Evolutionary conservation across 2,888 invertebrate genomes (phyloP).

Genomic region (Tenthredo notha): DNA sequence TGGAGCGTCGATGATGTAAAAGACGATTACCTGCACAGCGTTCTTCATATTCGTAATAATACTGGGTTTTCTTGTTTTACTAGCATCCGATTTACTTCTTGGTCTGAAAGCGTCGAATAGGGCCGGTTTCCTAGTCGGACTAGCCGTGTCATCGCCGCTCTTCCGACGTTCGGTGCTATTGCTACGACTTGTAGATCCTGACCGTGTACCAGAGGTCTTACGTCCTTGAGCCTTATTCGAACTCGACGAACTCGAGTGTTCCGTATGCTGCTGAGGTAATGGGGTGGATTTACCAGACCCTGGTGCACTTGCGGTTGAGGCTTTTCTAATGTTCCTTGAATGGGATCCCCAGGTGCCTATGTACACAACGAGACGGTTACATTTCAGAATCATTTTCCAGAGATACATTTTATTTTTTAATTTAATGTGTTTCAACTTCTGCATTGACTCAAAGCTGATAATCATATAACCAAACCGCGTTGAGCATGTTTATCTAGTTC

Average conservation of each 20-base stretch:
- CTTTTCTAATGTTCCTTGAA: slow-evolving; percentile 70
- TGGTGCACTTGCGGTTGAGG: slow-evolving; percentile 71
- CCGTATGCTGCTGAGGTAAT: slow-evolving; percentile 70
- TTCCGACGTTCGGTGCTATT: slow-evolving; percentile 73
- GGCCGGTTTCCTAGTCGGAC: slow-evolving; percentile 86
- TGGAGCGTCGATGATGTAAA: not conserved
- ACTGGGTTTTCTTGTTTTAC: slow-evolving; percentile 81
- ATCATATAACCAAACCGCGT: not conserved
- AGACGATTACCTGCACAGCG: slow-evolving; percentile 85
- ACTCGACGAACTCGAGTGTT: slow-evolving; percentile 67
- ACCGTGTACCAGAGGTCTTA: slow-evolving; percentile 75
- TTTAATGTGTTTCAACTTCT: not conserved
- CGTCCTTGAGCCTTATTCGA: slow-evolving; percentile 68
- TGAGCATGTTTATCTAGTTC: not conserved
- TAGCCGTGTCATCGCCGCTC: slow-evolving; percentile 81
- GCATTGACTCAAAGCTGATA: not conserved
- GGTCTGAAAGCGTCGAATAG: slow-evolving; percentile 91
- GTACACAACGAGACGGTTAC: slow-evolving; percentile 38
- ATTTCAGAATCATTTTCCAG: slow-evolving; percentile 25
- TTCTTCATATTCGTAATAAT: slow-evolving; percentile 93
- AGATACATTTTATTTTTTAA: not conserved
- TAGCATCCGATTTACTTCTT: slow-evolving; percentile 88
- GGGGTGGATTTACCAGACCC: slow-evolving; percentile 75
- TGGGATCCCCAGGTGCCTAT: slow-evolving; percentile 76
- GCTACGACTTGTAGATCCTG: slow-evolving; percentile 77